Conservation (phyloP, 1,140 invertebrate genomes). For the Caenorhabditis tropicalis region DNA sequence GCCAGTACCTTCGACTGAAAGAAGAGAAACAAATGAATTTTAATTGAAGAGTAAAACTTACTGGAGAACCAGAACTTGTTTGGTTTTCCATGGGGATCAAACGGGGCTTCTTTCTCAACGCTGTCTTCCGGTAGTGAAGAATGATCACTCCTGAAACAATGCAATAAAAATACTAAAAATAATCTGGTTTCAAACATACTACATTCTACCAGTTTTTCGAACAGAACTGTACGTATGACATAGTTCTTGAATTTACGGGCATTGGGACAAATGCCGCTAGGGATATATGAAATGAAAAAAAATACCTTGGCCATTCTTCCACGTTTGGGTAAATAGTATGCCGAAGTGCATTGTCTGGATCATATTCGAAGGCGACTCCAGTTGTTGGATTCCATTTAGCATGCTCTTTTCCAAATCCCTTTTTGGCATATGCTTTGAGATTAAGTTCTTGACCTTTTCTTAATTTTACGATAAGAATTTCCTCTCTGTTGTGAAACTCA, state of each 20-base stretch:
- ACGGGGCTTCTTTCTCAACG: constrained; percentile 88
- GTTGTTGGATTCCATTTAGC: constrained; percentile 99
- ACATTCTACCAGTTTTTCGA: too few species aligned
- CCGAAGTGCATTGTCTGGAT: constrained; percentile 95
- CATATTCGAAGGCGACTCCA: constrained; percentile 97
- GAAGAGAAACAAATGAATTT: not conserved
- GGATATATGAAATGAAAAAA: too few species aligned
- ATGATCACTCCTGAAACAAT: constrained; percentile 37
- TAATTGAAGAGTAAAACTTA: not conserved
- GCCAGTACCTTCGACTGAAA: constrained; percentile 86
- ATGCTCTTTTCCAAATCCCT: constrained; percentile 97
- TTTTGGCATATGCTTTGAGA: constrained; percentile 91
- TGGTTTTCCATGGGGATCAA: constrained; percentile 89
- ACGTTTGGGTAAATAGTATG: constrained; percentile 96
- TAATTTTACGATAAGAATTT: constrained; percentile 96
- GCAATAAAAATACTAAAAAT: not conserved
- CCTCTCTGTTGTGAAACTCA: constrained; percentile 70
- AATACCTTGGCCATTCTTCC: constrained; percentile 98
- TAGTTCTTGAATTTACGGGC: too few species aligned
- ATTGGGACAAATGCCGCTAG: too few species aligned
- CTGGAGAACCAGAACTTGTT: constrained; percentile 93
- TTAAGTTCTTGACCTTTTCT: constrained; percentile 97
- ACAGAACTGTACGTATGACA: too few species aligned
- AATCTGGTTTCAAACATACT: constrained; percentile 74
- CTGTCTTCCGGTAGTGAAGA: constrained; percentile 91